Conservation (phyloP, 2,113 vertebrate species). For the Gymnocephalus cernua region DNA sequence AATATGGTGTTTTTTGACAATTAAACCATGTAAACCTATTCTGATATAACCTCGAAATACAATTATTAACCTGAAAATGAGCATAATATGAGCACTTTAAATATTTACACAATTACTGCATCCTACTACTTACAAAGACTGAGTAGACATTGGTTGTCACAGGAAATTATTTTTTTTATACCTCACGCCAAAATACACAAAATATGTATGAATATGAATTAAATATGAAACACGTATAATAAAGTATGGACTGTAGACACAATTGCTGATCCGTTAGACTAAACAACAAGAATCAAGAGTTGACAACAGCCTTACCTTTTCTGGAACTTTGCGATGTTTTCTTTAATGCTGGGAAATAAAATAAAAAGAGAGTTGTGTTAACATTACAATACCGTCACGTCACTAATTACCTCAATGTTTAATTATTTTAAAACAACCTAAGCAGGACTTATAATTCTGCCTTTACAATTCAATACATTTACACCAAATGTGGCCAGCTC, state of each 20-base stretch:
- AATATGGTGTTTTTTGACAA: no score
- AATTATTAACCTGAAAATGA: no score
- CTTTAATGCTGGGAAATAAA: conserved; percentile 82
- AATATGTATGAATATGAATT: not conserved
- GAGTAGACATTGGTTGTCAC: not conserved
- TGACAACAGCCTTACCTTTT: conserved; percentile 71
- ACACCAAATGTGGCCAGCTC: not conserved
- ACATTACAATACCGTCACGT: not conserved
- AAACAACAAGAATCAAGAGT: not conserved
- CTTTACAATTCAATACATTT: not conserved
- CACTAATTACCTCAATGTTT: not conserved
- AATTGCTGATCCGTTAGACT: not conserved
- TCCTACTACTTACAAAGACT: not conserved
- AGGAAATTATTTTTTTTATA: not conserved
- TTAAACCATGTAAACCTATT: no score
- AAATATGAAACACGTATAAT: not conserved
- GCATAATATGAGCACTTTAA: no score
- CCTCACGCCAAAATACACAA: not conserved
- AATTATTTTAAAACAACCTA: not conserved
- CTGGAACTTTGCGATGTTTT: conserved; percentile 81
- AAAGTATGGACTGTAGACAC: not conserved
- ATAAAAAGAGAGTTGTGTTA: conserved; percentile 4
- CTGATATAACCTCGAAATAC: no score
- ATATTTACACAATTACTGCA: not conserved
- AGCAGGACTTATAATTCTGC: not conserved